A percentile compares a stretch with the other conserved stretches of the same genome.
Conservation (phyloP, 2,113 vertebrate species). For the Opisthocomus hoazin region DNA sequence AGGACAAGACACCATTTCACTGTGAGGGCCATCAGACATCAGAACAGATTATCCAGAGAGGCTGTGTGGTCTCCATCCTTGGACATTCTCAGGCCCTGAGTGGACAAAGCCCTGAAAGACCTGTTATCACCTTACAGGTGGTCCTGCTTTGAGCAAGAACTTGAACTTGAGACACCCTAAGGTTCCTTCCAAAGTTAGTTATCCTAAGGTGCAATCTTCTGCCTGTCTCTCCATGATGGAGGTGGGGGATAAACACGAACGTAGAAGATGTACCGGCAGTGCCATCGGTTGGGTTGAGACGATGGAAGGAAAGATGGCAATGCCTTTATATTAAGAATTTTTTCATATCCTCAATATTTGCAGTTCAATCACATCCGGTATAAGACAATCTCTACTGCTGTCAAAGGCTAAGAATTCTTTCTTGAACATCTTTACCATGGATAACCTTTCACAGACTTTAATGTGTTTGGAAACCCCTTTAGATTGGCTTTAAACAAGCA, state of each 20-base stretch:
- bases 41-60: neutral
- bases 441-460: neutral
- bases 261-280: neutral
- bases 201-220: neutral
- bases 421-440: rapidly evolving
- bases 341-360: neutral
- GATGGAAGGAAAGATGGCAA: neutral
- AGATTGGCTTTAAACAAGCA: neutral
- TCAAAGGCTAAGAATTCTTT: neutral
- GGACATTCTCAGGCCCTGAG: neutral
- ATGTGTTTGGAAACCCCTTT: neutral
- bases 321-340: neutral
- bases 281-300: too few relatives aligned
- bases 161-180: neutral
- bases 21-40: neutral
- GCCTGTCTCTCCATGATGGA: neutral
- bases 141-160: neutral
- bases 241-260: rapidly evolving
- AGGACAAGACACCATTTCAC: neutral
- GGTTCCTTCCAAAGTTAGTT: neutral
- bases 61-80: rapidly evolving
- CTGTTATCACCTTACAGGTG: neutral
- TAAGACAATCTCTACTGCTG: neutral
- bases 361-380: neutral
- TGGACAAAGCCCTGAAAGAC: neutral